A percentile compares a stretch with the other conserved stretches of the same genome.
Evolutionary conservation across 1,140 invertebrate species (phyloP).

Genomic region (Rhagoletis pomonella): DNA sequence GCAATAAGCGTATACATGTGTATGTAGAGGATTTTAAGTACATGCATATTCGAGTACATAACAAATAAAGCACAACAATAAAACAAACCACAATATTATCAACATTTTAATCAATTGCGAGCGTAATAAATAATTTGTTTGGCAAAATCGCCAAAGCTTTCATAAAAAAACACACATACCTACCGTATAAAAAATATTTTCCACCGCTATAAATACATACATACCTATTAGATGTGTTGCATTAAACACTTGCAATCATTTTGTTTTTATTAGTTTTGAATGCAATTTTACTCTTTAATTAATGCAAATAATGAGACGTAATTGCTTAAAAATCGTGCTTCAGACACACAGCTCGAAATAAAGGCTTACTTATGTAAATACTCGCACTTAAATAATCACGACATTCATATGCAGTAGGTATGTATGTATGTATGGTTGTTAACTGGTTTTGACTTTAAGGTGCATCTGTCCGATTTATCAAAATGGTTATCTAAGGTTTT

Average conservation of each 20-base stretch:
- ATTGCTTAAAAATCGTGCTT: constrained; percentile 19
- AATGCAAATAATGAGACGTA: constrained; percentile 30
- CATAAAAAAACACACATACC: neutral
- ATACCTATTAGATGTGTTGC: neutral
- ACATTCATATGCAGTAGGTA: neutral
- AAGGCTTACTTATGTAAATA: too few species aligned
- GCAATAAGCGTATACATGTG: too few species aligned
- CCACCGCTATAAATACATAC: neutral
- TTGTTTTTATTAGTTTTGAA: neutral
- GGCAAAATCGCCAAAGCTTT: neutral
- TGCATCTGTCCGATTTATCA: neutral
- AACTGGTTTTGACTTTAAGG: neutral
- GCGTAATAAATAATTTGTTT: constrained; percentile 17
- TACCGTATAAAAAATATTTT: neutral
- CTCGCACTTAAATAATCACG: too few species aligned
- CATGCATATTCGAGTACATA: too few species aligned
- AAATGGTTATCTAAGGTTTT: neutral
- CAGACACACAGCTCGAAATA: neutral
- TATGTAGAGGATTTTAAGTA: too few species aligned
- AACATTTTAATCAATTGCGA: constrained; percentile 3
- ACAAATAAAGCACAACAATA: neutral
- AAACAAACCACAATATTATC: neutral
- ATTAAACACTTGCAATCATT: neutral
- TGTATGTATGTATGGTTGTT: neutral
- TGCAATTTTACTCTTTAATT: neutral